These are phyloP conservation scores for Muscicapa adusta DNA, from an alignment of 2,113 vertebrate species.

Conservation along the genomic window DNA sequence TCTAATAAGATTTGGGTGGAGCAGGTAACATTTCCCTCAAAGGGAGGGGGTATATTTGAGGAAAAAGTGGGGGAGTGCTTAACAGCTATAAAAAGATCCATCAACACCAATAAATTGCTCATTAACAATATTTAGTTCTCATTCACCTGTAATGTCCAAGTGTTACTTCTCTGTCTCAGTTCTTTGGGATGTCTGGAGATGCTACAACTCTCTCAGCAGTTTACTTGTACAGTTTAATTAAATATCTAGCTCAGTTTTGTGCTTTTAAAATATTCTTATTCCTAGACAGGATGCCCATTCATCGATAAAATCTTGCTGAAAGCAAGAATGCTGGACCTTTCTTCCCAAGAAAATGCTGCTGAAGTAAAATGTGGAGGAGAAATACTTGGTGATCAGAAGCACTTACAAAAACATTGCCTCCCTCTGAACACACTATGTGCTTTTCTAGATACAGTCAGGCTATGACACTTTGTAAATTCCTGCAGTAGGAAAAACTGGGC, in stretches of 20 bases:
- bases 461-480: neutral
- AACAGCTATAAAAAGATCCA: neutral
- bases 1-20: neutral
- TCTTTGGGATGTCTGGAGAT: neutral
- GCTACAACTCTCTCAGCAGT: neutral
- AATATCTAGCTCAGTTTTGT: neutral
- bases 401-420: neutral
- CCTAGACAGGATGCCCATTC: neutral
- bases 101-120: neutral
- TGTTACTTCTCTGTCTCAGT: neutral
- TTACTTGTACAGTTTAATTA: neutral
- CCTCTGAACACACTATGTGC: neutral
- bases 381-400: neutral
- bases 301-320: neutral
- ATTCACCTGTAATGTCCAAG: neutral
- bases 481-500: neutral
- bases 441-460: neutral
- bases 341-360: neutral
- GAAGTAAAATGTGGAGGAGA: neutral
- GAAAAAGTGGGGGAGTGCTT: neutral
- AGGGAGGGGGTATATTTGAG: neutral
- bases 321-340: neutral
- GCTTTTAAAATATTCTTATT: neutral
- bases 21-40: neutral
- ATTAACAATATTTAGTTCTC: neutral